Evolutionary conservation across 2,797 vertebrate species (phyloP).

Genomic region (Mus caroli): DNA sequence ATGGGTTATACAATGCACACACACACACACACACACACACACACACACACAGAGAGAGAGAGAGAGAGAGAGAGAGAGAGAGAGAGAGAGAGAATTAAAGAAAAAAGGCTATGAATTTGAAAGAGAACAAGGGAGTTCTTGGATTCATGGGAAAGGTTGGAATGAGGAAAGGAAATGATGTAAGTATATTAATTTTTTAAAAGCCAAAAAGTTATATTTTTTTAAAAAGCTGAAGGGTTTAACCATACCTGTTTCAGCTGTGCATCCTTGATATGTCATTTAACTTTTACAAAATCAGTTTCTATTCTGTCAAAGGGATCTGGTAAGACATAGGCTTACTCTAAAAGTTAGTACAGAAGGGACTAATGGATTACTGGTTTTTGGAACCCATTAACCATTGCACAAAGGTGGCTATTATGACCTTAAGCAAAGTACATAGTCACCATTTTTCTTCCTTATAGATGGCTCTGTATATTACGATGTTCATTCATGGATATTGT

Average conservation of each 20-base stretch:
- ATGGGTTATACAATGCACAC: background rate
- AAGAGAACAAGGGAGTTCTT: background rate
- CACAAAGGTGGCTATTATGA: background rate
- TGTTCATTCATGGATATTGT: background rate
- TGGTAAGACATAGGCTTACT: background rate
- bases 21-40: background rate
- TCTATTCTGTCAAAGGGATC: background rate
- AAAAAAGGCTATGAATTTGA: background rate
- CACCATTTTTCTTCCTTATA: constrained; percentile 24
- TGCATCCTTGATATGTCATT: background rate
- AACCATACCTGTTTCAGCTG: background rate
- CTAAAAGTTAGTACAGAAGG: background rate
- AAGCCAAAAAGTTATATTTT: background rate
- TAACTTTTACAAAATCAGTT: constrained; percentile 15
- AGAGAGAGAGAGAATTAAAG: background rate
- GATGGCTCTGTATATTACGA: background rate
- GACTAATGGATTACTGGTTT: background rate
- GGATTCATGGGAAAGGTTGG: background rate
- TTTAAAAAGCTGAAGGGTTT: background rate
- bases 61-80: no score
- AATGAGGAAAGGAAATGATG: background rate
- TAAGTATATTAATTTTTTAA: background rate
- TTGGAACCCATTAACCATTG: background rate
- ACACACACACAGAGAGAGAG: background rate
- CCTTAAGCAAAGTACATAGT: background rate